phyloP scores from a whole-genome alignment of 2,888 invertebrate species.

The Megaustenia siamemsis region DNA sequence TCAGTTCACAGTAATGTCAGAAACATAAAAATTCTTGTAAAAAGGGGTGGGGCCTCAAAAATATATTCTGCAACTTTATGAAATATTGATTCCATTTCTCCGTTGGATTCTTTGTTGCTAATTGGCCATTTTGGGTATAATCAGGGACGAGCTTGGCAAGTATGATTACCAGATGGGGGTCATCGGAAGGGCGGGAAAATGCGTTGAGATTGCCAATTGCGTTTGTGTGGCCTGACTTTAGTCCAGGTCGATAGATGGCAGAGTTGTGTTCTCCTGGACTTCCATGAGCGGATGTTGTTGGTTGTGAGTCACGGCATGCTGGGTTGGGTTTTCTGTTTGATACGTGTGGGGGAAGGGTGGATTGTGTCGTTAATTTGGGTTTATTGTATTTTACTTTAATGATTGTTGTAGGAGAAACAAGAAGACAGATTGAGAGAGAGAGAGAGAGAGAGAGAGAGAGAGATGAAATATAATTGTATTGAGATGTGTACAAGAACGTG shows the following conservation, averaged over 20 bases:
- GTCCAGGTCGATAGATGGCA: background rate
- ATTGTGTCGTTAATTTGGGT: too few relatives aligned
- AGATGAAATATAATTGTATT: too few relatives aligned
- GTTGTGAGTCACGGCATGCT: background rate
- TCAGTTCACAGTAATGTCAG: too few relatives aligned
- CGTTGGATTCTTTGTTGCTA: background rate
- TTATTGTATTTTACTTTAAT: too few relatives aligned
- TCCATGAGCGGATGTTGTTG: background rate
- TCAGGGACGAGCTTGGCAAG: background rate
- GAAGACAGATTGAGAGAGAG: background rate
- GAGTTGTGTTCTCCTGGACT: background rate
- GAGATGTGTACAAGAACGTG: too few relatives aligned
- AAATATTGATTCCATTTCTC: background rate
- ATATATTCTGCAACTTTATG: background rate
- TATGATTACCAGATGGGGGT: background rate
- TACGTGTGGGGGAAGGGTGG: background rate
- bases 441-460: conserved; percentile 19
- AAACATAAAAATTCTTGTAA: too few relatives aligned
- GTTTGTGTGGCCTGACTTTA: background rate
- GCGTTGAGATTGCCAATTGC: background rate
- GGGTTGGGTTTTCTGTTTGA: background rate
- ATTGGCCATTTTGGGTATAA: background rate
- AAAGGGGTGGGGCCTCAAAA: background rate
- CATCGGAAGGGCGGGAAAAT: background rate
- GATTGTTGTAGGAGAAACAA: background rate